Conservation (phyloP, 2,113 vertebrate species). For the Megalops atlanticus region DNA sequence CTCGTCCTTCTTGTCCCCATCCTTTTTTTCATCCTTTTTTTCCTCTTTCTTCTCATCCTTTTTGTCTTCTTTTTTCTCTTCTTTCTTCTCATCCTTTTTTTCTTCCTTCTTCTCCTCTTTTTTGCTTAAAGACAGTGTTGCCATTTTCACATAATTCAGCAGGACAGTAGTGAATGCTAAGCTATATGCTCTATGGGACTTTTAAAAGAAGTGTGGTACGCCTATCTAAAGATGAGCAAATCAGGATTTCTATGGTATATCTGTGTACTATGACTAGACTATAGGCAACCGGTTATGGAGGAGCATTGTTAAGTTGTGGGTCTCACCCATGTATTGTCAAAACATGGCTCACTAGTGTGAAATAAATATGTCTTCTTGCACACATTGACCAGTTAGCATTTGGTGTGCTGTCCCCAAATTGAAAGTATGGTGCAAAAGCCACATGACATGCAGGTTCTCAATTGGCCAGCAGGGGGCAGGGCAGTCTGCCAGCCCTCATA, state of each 20-base stretch:
- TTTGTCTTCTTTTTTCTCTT: conserved; percentile 56
- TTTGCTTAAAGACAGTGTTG: conserved; percentile 75
- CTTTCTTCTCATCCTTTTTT: conserved; percentile 57
- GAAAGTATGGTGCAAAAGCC: neutral
- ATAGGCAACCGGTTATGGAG: neutral
- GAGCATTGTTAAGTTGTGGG: no score
- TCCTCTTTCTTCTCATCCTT: conserved; percentile 19
- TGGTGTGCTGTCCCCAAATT: neutral
- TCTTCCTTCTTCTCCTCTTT: conserved; percentile 79
- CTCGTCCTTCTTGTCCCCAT: conserved; percentile 38
- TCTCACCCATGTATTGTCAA: no score
- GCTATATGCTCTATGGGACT: neutral
- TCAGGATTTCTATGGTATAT: neutral
- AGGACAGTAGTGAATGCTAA: neutral
- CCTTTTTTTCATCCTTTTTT: neutral
- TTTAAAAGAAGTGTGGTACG: neutral
- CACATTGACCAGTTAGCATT: neutral
- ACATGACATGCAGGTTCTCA: neutral
- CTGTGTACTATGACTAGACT: no score
- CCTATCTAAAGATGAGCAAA: conserved; percentile 12
- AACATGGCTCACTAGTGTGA: no score
- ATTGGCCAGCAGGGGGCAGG: conserved; percentile 22
- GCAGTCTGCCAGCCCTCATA: neutral
- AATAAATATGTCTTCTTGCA: no score
- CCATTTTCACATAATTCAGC: neutral